Evolutionary conservation across 2,797 vertebrate species (phyloP).

Genomic region (Eupleurogrammus muticus): DNA sequence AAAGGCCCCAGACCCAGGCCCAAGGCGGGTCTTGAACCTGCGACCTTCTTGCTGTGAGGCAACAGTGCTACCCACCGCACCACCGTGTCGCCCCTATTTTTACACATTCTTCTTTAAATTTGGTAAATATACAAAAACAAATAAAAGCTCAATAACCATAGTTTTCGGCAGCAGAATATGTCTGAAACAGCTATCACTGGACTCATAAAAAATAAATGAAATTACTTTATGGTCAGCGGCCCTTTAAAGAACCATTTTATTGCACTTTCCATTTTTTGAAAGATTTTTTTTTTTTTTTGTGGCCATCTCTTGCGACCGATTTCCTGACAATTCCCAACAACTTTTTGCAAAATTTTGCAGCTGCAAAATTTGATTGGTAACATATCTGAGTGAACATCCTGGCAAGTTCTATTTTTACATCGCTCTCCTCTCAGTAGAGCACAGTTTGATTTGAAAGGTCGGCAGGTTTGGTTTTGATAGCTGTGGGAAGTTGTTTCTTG

Average conservation of each 20-base stretch:
- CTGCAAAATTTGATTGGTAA: background rate
- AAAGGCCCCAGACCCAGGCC: too few relatives aligned
- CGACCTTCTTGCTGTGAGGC: too few relatives aligned
- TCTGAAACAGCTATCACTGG: background rate
- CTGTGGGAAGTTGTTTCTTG: background rate
- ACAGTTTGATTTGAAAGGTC: conserved; percentile 8
- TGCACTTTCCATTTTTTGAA: background rate
- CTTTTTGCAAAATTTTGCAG: too few relatives aligned
- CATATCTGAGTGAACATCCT: background rate
- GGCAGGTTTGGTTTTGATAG: background rate
- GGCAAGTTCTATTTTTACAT: background rate
- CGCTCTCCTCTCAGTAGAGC: background rate
- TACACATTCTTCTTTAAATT: background rate
- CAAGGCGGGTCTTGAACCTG: too few relatives aligned
- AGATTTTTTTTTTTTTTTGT: background rate
- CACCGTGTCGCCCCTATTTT: too few relatives aligned
- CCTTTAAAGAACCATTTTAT: background rate
- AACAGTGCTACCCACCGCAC: too few relatives aligned
- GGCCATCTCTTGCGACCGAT: background rate
- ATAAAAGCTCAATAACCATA: too few relatives aligned
- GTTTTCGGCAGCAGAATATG: background rate
- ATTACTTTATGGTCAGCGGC: background rate
- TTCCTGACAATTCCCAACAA: conserved; percentile 1
- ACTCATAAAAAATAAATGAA: background rate
- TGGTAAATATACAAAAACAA: background rate